Conservation (phyloP, 2,888 invertebrate species). For the Drosophila conformis region DNA sequence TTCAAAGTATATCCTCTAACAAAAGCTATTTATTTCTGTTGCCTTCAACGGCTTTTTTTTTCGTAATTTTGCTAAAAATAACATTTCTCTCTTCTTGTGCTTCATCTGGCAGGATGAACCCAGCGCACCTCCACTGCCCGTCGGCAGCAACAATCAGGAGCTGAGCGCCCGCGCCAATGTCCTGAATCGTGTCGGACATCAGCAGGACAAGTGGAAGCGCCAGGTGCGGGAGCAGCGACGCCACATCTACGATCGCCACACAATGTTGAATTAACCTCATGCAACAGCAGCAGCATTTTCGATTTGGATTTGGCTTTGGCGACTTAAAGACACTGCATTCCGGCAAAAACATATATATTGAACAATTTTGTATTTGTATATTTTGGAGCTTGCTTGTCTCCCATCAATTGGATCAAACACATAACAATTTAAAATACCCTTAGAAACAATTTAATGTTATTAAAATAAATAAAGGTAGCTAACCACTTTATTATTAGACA, state of each 20-base stretch:
- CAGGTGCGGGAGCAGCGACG: slow-evolving; percentile 93
- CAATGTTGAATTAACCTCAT: slow-evolving; percentile 95
- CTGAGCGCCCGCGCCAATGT: slow-evolving; percentile 92
- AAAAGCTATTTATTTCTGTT: slow-evolving; percentile 9
- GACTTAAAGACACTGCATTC: slow-evolving; percentile 72
- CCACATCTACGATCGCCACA: slow-evolving; percentile 98
- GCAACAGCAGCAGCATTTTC: not conserved
- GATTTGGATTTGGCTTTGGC: slow-evolving; percentile 35
- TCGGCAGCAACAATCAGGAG: slow-evolving; percentile 88
- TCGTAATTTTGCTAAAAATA: slow-evolving; percentile 44
- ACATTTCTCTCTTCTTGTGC: slow-evolving; percentile 23
- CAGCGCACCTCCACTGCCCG: slow-evolving; percentile 86
- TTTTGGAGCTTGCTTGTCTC: slow-evolving; percentile 21
- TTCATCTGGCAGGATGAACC: slow-evolving; percentile 86
- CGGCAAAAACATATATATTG: slow-evolving; percentile 39
- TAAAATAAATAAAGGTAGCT: slow-evolving; percentile 40
- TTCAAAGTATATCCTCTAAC: slow-evolving; percentile 18
- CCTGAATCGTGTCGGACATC: slow-evolving; percentile 96
- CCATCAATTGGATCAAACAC: slow-evolving; percentile 54
- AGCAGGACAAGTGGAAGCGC: slow-evolving; percentile 98
- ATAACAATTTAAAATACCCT: slow-evolving; percentile 41
- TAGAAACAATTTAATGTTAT: slow-evolving; percentile 54
- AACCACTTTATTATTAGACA: slow-evolving; percentile 33
- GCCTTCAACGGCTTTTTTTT: slow-evolving; percentile 4
- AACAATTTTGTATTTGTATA: slow-evolving; percentile 30